Evolutionary conservation across 2,888 invertebrate genomes (phyloP), one percentile per base, ranked within the genome.

Genomic region (Ctenicera cuprea): DNA sequence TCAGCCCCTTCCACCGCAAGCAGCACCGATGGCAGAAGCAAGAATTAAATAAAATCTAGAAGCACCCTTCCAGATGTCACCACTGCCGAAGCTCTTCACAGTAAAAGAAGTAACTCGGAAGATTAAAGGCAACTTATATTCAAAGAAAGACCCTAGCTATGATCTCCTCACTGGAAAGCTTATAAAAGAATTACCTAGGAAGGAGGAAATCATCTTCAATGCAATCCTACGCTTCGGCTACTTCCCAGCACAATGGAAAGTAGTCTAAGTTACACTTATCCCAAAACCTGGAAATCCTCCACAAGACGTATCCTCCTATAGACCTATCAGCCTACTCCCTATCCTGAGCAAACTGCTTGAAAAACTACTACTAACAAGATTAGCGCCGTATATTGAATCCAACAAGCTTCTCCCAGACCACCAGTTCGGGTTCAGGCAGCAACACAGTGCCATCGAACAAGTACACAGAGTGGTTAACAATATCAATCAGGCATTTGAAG

Each of bases 11-110:
- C 61, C 61, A 18, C 38, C 41, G 16, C 61, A 61, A 61, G 41
- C 38, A 37, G 37, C 41, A 4, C 61, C 20, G 38, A 20, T 20
- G 16, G 38, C 37, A 61, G 61, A 61, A 18, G 61, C 33, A 18
- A 45, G 45, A 62, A 43, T 62, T 7, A 48, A 62, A 38, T 18
- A 43, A 43, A 43, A 43, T 9, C 43, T 43, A 62, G 62, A 62
- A 62, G 26, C 12, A 12, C 62, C 62, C n/a, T 62, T 22, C 22
- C 62, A 62, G 26, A 62, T 20, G 62, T 62, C 62, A 62, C 41
- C 43, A 22, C 16, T 20, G 20, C 43, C 43, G 22, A 62, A 62
- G 14, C 62, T 62, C 12, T 41, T 43, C 22, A 43, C 41, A 41
- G 41, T 43, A 22, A 12, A 18, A 11, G 20, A 18, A 43, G 33